These are phyloP conservation scores for Crotalus adamanteus DNA, from an alignment of 2,797 vertebrate species.

Conservation along the genomic window DNA sequence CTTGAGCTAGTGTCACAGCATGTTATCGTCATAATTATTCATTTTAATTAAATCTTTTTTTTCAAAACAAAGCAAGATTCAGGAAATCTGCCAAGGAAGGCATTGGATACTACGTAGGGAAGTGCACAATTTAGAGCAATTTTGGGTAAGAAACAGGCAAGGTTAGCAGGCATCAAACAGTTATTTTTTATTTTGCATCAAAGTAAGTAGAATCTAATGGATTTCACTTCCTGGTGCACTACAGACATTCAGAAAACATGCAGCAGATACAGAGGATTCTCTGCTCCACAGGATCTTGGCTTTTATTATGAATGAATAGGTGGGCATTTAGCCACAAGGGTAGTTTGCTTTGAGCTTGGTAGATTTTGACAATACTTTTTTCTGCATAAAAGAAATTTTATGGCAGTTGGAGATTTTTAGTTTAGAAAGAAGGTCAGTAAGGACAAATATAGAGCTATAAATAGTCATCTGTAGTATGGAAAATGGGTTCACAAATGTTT, in stretches of 20 bases:
- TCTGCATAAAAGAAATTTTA: neutral
- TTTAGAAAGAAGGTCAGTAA: neutral
- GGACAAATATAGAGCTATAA: neutral
- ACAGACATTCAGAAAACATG: neutral
- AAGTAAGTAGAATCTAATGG: neutral
- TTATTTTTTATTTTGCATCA: neutral
- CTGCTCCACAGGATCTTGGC: neutral
- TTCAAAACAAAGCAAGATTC: neutral
- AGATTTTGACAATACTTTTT: neutral
- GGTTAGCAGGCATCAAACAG: neutral
- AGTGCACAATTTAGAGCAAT: neutral
- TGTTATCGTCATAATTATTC: neutral
- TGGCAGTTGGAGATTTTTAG: neutral
- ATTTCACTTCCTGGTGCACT: neutral
- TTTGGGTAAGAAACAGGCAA: neutral
- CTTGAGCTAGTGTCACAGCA: neutral
- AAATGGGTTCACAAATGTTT: neutral
- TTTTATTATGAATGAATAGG: neutral
- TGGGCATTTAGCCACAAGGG: neutral
- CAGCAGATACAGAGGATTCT: neutral
- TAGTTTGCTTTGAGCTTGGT: neutral
- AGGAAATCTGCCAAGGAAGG: neutral
- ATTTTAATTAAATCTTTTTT: neutral
- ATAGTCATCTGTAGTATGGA: neutral
- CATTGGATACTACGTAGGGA: neutral